A percentile compares a stretch with the other conserved stretches of the same genome.
Evolutionary conservation across 1,140 invertebrate species (phyloP).

Genomic region (Drosophila rufa): DNA sequence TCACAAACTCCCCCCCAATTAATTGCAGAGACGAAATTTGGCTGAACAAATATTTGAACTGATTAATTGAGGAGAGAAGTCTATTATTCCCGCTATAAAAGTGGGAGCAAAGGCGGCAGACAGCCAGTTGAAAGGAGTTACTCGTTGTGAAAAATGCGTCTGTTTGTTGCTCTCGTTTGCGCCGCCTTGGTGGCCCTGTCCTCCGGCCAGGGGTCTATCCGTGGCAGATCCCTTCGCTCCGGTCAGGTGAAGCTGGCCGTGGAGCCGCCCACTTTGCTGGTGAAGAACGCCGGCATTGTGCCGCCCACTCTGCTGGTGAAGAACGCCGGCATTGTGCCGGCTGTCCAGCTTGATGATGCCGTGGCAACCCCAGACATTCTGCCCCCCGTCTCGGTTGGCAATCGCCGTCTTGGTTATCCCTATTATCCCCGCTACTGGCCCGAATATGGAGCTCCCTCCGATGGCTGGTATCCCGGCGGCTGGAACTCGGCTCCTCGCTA

Average conservation of each 20-base stretch:
- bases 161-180: constrained; percentile 47
- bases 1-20: constrained; percentile 22
- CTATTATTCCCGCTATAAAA: constrained; percentile 38
- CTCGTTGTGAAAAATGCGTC: constrained; percentile 41
- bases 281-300: constrained; percentile 8
- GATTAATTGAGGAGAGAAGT: not conserved
- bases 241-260: constrained; percentile 25
- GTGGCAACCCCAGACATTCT: not conserved
- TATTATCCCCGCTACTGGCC: constrained; percentile 39
- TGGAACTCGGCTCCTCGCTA: constrained; percentile 34
- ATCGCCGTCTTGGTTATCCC: constrained; percentile 12
- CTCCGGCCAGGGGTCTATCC: constrained; percentile 34
- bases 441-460: constrained; percentile 18
- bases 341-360: constrained; percentile 15
- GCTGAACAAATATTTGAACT: constrained; percentile 40
- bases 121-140: constrained; percentile 45
- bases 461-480: constrained; percentile 29
- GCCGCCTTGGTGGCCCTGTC: constrained; percentile 34
- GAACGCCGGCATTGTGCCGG: constrained; percentile 19
- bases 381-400: constrained; percentile 8
- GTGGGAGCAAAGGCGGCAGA: not conserved
- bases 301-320: constrained; percentile 29
- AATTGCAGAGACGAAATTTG: constrained; percentile 39
- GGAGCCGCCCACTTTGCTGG: constrained; percentile 14
- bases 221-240: constrained; percentile 23